Conservation (phyloP, 2,797 vertebrate genomes). For the Taenioides sp. region DNA sequence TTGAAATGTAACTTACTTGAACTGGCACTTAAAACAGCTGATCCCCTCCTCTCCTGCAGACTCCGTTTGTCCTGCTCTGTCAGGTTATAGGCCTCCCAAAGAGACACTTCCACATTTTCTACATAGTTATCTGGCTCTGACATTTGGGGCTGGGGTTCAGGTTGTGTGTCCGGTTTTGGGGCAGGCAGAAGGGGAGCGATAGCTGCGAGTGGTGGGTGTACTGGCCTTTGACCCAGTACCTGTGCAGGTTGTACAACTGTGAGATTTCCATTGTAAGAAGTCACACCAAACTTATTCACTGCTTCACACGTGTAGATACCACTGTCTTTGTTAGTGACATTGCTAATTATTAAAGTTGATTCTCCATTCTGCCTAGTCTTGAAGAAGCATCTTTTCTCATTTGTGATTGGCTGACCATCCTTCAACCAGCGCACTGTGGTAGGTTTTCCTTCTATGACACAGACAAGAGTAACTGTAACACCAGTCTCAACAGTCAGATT, state of each 20-base stretch:
- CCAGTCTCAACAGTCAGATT: slow-evolving; percentile 81
- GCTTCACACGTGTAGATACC: slow-evolving; percentile 90
- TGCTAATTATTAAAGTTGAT: slow-evolving; percentile 83
- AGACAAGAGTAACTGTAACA: slow-evolving; percentile 80
- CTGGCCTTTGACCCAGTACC: slow-evolving; percentile 42
- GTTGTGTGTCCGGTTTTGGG: slow-evolving; percentile 23
- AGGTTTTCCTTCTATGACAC: slow-evolving; percentile 82
- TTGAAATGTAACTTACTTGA: slow-evolving; percentile 60
- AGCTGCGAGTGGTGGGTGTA: slow-evolving; percentile 61
- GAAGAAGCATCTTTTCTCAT: slow-evolving; percentile 77
- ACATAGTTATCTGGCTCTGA: slow-evolving; percentile 47
- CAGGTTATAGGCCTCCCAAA: slow-evolving; percentile 74
- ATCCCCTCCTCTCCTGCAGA: slow-evolving; percentile 54
- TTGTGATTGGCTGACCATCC: slow-evolving; percentile 77
- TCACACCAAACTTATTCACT: slow-evolving; percentile 84
- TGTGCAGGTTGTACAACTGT: slow-evolving; percentile 72
- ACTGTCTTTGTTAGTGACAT: slow-evolving; percentile 76
- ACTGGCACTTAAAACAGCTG: slow-evolving; percentile 63
- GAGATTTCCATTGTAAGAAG: slow-evolving; percentile 87
- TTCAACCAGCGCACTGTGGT: slow-evolving; percentile 86
- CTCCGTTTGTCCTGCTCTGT: slow-evolving; percentile 56
- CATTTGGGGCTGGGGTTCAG: slow-evolving; percentile 40
- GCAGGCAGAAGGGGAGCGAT: slow-evolving; percentile 80
- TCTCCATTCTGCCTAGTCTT: slow-evolving; percentile 79
- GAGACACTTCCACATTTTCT: slow-evolving; percentile 62